These are phyloP conservation scores for Sialis lutaria DNA, from an alignment of 2,888 invertebrate genomes.

Conservation along the genomic window DNA sequence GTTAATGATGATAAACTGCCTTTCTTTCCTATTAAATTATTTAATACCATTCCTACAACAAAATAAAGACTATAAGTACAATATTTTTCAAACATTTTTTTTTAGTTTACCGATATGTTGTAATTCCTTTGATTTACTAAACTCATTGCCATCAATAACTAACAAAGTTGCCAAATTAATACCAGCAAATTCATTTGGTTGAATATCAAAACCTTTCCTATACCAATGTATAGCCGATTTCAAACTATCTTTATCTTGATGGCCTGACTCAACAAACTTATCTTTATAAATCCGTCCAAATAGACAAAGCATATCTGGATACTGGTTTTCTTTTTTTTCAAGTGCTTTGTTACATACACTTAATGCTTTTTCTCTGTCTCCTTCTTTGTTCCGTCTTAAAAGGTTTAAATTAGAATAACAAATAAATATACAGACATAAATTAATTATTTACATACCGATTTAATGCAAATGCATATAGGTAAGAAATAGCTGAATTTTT, in stretches of 20 bases:
- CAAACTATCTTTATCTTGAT: conserved; percentile 72
- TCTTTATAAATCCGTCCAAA: conserved; percentile 96
- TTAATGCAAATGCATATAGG: conserved; percentile 92
- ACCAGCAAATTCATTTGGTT: conserved; percentile 97
- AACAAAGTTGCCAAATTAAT: conserved; percentile 94
- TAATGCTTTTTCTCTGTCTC: conserved; percentile 87
- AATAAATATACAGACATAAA: conserved; percentile 4
- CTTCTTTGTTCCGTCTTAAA: conserved; percentile 71
- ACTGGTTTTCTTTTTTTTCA: conserved; percentile 82
- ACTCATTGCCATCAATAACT: conserved; percentile 92
- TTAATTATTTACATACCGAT: conserved; percentile 36
- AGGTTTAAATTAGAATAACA: conserved; percentile 13
- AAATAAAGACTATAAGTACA: conserved; percentile 2
- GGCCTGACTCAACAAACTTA: conserved; percentile 91
- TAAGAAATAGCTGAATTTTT: conserved; percentile 83
- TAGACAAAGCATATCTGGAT: conserved; percentile 93
- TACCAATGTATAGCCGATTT: conserved; percentile 95
- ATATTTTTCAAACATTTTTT: too few species aligned
- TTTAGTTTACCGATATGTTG: conserved; percentile 60
- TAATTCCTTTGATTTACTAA: conserved; percentile 76
- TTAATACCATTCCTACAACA: conserved; percentile 66
- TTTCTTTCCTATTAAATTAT: conserved; percentile 94
- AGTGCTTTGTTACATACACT: conserved; percentile 81
- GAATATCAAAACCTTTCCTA: conserved; percentile 90
- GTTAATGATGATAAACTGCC: conserved; percentile 82